phyloP scores from a whole-genome alignment of 2,888 invertebrate species.

The Xestia rhomboidea region DNA sequence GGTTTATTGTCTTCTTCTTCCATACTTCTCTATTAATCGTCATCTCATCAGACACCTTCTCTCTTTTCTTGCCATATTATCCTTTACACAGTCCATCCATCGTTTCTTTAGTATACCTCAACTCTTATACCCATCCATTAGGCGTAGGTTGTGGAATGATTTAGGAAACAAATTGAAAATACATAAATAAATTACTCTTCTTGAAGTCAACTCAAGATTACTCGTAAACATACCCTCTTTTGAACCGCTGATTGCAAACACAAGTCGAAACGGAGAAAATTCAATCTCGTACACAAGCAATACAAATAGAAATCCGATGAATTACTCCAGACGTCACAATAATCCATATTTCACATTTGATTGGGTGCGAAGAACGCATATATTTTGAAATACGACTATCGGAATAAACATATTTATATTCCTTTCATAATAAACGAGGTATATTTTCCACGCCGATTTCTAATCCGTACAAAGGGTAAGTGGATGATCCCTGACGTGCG shows the following conservation, averaged over 20 bases:
- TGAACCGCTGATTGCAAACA: slow-evolving; percentile 34
- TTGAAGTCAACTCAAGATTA: slow-evolving; percentile 12
- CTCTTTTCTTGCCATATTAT: no score
- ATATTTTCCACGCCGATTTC: slow-evolving; percentile 69
- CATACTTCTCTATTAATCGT: neutral
- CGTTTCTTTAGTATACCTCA: no score
- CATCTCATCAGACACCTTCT: no score
- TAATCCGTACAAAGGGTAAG: slow-evolving; percentile 79
- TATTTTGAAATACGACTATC: slow-evolving; percentile 52
- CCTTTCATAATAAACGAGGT: slow-evolving; percentile 58
- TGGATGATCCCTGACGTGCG: slow-evolving; percentile 82
- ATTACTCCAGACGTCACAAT: slow-evolving; percentile 53
- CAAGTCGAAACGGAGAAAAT: slow-evolving; percentile 39
- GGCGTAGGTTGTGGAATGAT: neutral
- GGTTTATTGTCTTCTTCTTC: no score
- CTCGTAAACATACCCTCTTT: slow-evolving; percentile 16
- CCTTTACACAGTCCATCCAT: no score
- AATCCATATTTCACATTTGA: slow-evolving; percentile 57
- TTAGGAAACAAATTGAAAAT: neutral
- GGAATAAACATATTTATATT: slow-evolving; percentile 61
- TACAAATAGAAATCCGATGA: slow-evolving; percentile 48
- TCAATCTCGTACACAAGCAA: slow-evolving; percentile 48
- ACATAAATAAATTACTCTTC: neutral
- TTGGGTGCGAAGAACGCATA: slow-evolving; percentile 49
- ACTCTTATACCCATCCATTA: no score